These are phyloP conservation scores for Bicyclus anynana DNA, from an alignment of 1,140 invertebrate species.

Conservation along the genomic window DNA sequence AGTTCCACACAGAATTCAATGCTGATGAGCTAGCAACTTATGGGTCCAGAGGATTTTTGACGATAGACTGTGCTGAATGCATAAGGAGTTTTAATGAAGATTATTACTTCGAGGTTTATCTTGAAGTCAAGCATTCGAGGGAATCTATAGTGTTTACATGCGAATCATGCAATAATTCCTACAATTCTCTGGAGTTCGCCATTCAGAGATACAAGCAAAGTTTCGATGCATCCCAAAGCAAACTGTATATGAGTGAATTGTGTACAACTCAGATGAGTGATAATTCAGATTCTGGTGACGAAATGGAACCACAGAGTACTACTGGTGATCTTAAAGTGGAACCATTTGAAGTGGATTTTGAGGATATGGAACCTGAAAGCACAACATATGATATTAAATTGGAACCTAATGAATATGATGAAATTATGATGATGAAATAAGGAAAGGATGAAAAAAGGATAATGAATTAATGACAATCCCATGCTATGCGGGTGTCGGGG, in stretches of 20 bases:
- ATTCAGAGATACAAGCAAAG: conserved; percentile 48
- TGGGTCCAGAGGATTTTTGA: conserved; percentile 37
- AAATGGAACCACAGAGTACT: conserved; percentile 7
- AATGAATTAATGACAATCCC: no score
- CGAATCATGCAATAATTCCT: conserved; percentile 37
- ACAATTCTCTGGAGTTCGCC: conserved; percentile 44
- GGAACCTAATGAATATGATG: no score
- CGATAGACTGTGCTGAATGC: conserved; percentile 53
- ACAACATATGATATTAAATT: no score
- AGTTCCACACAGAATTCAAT: conserved; percentile 54
- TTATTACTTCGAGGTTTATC: conserved; percentile 31
- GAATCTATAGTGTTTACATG: conserved; percentile 51
- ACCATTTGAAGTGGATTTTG: neutral
- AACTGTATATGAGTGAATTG: conserved; percentile 53
- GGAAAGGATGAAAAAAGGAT: no score
- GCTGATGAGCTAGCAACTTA: conserved; percentile 46
- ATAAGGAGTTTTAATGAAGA: conserved; percentile 47
- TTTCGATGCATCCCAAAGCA: conserved; percentile 31
- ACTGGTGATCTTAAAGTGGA: conserved; percentile 8
- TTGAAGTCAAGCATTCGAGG: conserved; percentile 34
- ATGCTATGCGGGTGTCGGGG: no score
- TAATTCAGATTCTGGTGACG: conserved; percentile 10
- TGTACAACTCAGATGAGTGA: conserved; percentile 59
- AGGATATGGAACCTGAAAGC: no score
- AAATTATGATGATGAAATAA: no score